Evolutionary conservation across 2,797 vertebrate genomes (phyloP).

Genomic region (Hippopotamyrus pictus): DNA sequence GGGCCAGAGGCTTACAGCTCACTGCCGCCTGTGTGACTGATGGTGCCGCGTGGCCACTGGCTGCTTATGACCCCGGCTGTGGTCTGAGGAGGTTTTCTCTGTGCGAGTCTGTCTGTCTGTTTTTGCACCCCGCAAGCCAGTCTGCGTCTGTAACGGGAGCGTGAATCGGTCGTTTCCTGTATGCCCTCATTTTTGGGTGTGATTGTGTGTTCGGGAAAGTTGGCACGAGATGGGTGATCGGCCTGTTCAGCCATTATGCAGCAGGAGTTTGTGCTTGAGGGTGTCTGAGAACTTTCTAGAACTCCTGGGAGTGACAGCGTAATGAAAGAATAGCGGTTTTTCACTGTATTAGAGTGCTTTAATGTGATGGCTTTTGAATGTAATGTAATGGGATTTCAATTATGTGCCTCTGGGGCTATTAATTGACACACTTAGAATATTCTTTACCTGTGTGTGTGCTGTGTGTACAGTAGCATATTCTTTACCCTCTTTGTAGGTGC

Average conservation of each 20-base stretch:
- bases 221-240: not conserved
- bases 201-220: not conserved
- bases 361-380: not conserved
- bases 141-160: not conserved
- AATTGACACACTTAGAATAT: not conserved
- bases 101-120: not conserved
- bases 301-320: not conserved
- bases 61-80: not conserved
- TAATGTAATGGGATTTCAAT: not conserved
- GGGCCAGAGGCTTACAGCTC: not conserved
- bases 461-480: not conserved
- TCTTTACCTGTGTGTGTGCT: not conserved
- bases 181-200: not conserved
- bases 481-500: not conserved
- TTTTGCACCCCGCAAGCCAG: not conserved
- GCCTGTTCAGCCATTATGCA: not conserved
- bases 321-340: not conserved
- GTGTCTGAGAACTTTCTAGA: not conserved
- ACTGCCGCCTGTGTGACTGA: not conserved
- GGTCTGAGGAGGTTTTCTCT: not conserved
- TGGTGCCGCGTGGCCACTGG: not conserved
- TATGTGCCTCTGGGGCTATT: not conserved
- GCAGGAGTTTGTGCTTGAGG: not conserved
- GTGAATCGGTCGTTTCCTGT: not conserved
- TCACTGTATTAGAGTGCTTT: not conserved